These are phyloP conservation scores for Pterois miles DNA, from an alignment of 2,797 vertebrate genomes.

Conservation along the genomic window DNA sequence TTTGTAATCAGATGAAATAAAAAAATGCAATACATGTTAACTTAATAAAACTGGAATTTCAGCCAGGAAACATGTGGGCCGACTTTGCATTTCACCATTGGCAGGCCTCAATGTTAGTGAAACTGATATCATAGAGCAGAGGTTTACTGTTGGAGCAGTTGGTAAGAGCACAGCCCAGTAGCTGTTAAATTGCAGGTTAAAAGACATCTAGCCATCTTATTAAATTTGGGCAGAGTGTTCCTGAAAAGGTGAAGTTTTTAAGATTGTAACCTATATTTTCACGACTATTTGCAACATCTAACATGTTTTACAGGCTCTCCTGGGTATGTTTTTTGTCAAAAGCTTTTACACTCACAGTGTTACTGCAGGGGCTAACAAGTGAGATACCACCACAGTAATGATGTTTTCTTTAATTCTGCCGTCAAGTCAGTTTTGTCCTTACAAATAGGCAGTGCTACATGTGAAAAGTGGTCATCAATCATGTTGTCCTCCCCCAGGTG, in stretches of 20 bases:
- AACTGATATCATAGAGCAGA: constrained; percentile 15
- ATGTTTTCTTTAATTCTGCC: not conserved
- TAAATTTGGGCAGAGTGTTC: not conserved
- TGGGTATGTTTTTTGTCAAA: not conserved
- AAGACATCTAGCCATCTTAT: not conserved
- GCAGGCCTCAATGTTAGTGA: constrained; percentile 14
- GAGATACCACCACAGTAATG: not conserved
- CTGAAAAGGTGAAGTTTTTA: not conserved
- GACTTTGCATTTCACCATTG: not conserved
- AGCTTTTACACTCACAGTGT: not conserved
- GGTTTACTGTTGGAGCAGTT: not conserved
- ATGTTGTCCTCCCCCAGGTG: constrained; percentile 79
- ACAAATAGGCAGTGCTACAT: not conserved
- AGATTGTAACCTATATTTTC: not conserved
- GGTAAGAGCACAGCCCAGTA: not conserved
- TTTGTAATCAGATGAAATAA: not conserved
- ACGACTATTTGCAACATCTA: not conserved
- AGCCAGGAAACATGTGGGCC: no score
- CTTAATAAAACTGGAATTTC: not conserved
- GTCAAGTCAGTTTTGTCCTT: not conserved
- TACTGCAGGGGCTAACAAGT: not conserved
- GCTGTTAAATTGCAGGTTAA: not conserved
- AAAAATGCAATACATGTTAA: no score
- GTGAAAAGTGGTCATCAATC: not conserved
- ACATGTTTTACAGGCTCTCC: not conserved